Percentiles rank a stretch among this genome's conserved stretches.
Conservation (phyloP, 2,888 invertebrate species). For the Salpingus planirostris region DNA sequence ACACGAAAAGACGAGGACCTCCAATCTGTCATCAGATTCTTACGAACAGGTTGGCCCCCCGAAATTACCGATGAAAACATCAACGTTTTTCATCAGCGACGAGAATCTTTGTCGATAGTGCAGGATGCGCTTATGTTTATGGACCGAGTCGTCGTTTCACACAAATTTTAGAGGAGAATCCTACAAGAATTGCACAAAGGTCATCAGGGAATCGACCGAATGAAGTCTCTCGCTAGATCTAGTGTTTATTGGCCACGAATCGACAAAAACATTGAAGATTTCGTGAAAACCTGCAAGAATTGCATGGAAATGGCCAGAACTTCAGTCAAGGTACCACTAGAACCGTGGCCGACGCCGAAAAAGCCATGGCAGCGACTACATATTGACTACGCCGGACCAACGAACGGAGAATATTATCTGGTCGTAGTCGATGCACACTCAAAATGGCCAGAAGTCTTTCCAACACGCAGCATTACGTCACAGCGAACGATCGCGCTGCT, state of each 20-base stretch:
- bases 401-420: no score
- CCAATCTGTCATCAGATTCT: not conserved
- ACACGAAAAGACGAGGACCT: not conserved
- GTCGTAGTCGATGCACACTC: no score
- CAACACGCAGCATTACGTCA: no score
- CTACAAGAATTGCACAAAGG: not conserved
- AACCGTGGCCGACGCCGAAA: no score
- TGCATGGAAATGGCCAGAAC: no score
- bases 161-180: not conserved
- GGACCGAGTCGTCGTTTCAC: not conserved
- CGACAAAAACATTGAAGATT: not conserved
- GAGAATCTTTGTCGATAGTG: not conserved
- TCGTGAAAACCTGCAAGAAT: not conserved
- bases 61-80: not conserved
- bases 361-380: no score
- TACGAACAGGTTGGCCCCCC: not conserved
- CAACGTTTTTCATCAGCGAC: not conserved
- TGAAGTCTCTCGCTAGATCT: not conserved
- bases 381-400: no score
- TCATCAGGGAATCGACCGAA: not conserved
- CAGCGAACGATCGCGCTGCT: no score
- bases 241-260: not conserved
- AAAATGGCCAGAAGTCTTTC: no score
- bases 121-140: not conserved
- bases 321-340: no score